phyloP scores from a whole-genome alignment of 2,888 invertebrate genomes.

The Rhimphoctona megacephalus region DNA sequence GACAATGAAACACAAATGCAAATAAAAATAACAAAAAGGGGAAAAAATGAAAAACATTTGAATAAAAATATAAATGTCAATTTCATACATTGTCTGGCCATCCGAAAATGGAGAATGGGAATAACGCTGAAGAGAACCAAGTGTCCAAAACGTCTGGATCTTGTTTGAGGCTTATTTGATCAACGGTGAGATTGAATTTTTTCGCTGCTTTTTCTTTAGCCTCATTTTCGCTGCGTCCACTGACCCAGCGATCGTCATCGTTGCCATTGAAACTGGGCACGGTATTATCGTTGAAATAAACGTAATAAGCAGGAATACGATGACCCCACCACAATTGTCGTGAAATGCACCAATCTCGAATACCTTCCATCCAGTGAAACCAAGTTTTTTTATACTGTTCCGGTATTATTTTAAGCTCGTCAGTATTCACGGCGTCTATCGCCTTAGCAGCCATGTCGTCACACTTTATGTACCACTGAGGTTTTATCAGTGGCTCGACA shows the following conservation, averaged over 20 bases:
- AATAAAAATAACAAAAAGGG: neutral
- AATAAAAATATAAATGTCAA: neutral
- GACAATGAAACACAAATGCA: neutral
- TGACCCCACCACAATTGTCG: conserved; percentile 99
- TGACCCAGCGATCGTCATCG: conserved; percentile 87
- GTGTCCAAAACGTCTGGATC: conserved; percentile 99
- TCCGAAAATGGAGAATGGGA: conserved; percentile 98
- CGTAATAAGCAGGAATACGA: conserved; percentile 96
- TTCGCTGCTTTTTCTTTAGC: conserved; percentile 92
- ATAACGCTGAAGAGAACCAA: conserved; percentile 99
- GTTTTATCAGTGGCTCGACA: conserved; percentile 97
- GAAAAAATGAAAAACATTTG: neutral
- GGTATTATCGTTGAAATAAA: conserved; percentile 86
- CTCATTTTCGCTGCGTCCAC: conserved; percentile 88
- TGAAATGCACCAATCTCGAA: conserved; percentile 99
- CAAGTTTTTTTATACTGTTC: conserved; percentile 96
- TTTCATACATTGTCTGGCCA: conserved; percentile 94
- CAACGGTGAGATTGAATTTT: conserved; percentile 87
- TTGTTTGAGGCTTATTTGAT: conserved; percentile 88
- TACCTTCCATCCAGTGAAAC: conserved; percentile 98
- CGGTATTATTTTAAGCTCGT: conserved; percentile 95
- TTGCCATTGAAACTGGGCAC: conserved; percentile 71
- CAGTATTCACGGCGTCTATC: conserved; percentile 91
- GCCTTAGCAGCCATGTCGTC: conserved; percentile 96
- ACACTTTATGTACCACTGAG: conserved; percentile 98